A percentile compares a stretch with the other conserved stretches of the same genome.
Evolutionary conservation across 1,140 invertebrate genomes (phyloP).

Genomic region (Sinonovacula constricta): DNA sequence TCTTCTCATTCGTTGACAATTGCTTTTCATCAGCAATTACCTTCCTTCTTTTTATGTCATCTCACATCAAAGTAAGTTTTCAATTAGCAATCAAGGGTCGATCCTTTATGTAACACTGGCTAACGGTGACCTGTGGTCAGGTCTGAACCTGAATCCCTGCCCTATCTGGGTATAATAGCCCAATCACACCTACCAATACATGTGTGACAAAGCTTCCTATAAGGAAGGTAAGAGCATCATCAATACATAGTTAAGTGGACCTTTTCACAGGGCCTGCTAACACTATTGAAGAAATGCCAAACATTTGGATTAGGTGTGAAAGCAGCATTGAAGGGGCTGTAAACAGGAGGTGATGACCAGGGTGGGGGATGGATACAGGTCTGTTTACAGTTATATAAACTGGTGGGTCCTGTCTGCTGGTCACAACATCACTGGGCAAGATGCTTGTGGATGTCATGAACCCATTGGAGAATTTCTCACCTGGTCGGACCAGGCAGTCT

Average conservation of each 20-base stretch:
- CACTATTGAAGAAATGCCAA: conserved; percentile 40
- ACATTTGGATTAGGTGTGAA: conserved; percentile 41
- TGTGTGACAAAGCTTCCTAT: background rate
- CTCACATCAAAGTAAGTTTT: too few relatives aligned
- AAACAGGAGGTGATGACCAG: too few relatives aligned
- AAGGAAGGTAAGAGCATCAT: background rate
- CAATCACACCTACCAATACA: background rate
- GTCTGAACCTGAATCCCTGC: conserved; percentile 3
- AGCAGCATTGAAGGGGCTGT: conserved; percentile 15
- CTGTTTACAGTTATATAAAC: conserved; percentile 17
- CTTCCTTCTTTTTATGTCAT: too few relatives aligned
- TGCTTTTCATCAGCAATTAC: too few relatives aligned
- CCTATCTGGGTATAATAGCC: background rate
- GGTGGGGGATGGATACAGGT: background rate
- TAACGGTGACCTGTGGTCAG: conserved; percentile 28
- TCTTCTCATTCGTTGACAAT: too few relatives aligned
- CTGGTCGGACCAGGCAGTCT: background rate
- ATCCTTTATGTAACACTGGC: too few relatives aligned
- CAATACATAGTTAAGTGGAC: background rate
- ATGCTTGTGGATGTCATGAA: conserved; percentile 28
- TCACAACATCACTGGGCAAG: too few relatives aligned
- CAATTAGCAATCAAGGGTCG: too few relatives aligned
- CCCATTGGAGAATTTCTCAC: background rate
- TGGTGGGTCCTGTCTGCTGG: background rate
- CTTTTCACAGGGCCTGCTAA: conserved; percentile 30